Evolutionary conservation across 2,888 invertebrate species (phyloP), one percentile per base, ranked within the genome.

Genomic region (Abrostola tripartita): DNA sequence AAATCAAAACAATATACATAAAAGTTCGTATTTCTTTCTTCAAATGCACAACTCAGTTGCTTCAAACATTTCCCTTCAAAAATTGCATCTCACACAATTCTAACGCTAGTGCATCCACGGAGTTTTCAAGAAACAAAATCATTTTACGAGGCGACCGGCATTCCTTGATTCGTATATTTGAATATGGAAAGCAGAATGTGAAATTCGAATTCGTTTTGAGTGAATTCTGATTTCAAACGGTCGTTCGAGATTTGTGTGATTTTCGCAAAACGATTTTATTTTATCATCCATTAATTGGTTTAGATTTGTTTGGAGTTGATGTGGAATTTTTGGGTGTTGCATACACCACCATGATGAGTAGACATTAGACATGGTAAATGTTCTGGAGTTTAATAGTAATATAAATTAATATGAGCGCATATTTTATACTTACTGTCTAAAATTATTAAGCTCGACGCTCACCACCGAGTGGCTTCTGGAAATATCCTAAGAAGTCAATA

Each of bases 151-250:
- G 57, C 65, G 52, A 61, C 55, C 49, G 44, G 58, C 36, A 65
- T 65, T 65, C 64, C 67, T 74, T 65, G 74, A 78, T 78, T 74
- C 61, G 12, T 52, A 74, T 72, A 73, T 77, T 77, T 79, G 77
- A 73, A 79, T 75, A 69, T 74, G 64, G 63, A 74, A 78, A 68
- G 54, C 40, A 67, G 65, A 60, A 71, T 49, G 61, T 47, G 50
- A 61, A 66, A 67, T 69, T 68, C 61, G 47, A 75, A 71, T 67
- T 52, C 49, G 35, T 54, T 73, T 67, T 55, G 42, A 65, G 64
- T 37, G 55, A 60, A 66, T 59, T 49, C 14, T 8, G 12, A 35
- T 35, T 38, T 65, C 62, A 37, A 52, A 49, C n/a, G 35, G 36
- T 47, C 52, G 12, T 62, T 24, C 47, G 14, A 24, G 42, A 53